These are phyloP conservation scores for Masnerella sp. DNA, from an alignment of 2,888 invertebrate genomes.

Conservation along the genomic window DNA sequence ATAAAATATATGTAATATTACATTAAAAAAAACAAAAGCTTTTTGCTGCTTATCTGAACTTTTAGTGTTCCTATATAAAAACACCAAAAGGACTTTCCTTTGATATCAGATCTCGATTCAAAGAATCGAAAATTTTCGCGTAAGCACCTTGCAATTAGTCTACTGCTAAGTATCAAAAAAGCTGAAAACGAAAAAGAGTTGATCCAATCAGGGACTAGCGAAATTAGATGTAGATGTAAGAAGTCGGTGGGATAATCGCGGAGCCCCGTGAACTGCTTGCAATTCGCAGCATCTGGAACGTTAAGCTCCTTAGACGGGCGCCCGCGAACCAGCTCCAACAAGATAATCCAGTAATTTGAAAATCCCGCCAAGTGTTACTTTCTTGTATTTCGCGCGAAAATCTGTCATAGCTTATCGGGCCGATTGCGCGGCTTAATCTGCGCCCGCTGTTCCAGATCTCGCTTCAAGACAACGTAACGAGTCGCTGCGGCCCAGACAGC, in stretches of 20 bases:
- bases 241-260: conserved; percentile 64
- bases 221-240: conserved; percentile 53
- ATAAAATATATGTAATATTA: too few species aligned
- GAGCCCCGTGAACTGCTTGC: conserved; percentile 65
- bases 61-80: too few species aligned
- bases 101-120: too few species aligned
- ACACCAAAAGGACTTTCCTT: conserved; percentile 11
- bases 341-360: conserved; percentile 71
- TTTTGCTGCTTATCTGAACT: too few species aligned
- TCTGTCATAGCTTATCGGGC: conserved; percentile 40
- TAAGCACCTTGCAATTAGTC: conserved; percentile 22
- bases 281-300: conserved; percentile 65
- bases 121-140: not conserved
- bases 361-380: conserved; percentile 65
- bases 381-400: conserved; percentile 41
- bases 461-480: conserved; percentile 43
- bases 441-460: conserved; percentile 31
- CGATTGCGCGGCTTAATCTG: conserved; percentile 37
- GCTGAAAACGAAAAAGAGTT: conserved; percentile 33
- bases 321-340: conserved; percentile 68
- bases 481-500: conserved; percentile 35
- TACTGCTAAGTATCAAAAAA: conserved; percentile 28
- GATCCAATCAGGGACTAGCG: conserved; percentile 35
- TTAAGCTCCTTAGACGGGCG: conserved; percentile 68
- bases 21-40: too few species aligned